Conservation (phyloP, 2,113 vertebrate genomes). For the Stictonetta naevosa region DNA sequence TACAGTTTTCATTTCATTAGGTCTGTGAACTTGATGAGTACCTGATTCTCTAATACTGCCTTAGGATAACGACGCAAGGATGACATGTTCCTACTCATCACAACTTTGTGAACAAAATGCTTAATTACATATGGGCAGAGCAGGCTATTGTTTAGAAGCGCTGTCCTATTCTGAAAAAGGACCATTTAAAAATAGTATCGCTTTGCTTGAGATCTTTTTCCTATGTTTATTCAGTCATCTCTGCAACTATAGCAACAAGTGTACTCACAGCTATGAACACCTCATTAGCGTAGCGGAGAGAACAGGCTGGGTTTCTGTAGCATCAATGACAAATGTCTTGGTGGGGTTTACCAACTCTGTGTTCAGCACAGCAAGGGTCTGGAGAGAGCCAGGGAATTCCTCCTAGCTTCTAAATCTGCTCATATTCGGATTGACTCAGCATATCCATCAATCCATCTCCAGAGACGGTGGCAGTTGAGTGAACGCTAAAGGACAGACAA, state of each 20-base stretch:
- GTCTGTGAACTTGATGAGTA: not conserved
- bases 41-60: not conserved
- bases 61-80: not conserved
- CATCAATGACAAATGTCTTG: not conserved
- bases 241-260: constrained; percentile 18
- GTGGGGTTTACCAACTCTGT: not conserved
- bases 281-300: not conserved
- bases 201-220: not conserved
- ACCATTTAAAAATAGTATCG: not conserved
- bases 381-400: not conserved
- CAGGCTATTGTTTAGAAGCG: not conserved
- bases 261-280: not conserved
- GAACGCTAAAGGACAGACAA: not conserved
- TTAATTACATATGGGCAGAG: not conserved
- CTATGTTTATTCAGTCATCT: constrained; percentile 14
- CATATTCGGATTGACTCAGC: not conserved
- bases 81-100: not conserved
- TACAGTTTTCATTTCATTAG: not conserved
- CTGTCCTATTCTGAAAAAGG: not conserved
- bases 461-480: not conserved
- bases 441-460: not conserved
- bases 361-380: not conserved
- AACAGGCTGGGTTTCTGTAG: not conserved
- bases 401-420: not conserved
- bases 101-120: not conserved